Evolutionary conservation across 2,797 vertebrate genomes (phyloP).

Genomic region (Bucorvus abyssinicus): DNA sequence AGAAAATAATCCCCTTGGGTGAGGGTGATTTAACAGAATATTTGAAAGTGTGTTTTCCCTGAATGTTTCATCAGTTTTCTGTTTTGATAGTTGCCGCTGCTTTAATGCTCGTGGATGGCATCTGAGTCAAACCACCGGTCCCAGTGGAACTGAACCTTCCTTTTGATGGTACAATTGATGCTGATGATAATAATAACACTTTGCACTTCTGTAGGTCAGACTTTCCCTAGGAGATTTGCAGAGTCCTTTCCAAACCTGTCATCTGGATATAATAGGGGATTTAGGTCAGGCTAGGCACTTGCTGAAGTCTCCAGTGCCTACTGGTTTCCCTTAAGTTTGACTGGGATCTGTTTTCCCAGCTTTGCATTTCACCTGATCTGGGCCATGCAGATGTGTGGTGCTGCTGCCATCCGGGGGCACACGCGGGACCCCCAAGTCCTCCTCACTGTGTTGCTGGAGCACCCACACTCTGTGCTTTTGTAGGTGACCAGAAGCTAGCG

Average conservation of each 20-base stretch:
- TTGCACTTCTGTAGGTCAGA: background rate
- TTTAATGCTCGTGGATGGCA: background rate
- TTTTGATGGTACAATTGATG: background rate
- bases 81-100: background rate
- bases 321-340: background rate
- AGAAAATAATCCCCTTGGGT: background rate
- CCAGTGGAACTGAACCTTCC: background rate
- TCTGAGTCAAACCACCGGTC: background rate
- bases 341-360: background rate
- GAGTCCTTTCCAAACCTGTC: background rate
- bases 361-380: background rate
- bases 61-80: background rate
- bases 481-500: background rate
- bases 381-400: too few species aligned
- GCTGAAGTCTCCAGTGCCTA: background rate
- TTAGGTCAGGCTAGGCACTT: background rate
- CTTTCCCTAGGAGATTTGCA: background rate
- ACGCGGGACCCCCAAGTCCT: background rate
- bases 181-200: background rate
- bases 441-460: background rate
- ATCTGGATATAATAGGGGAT: background rate
- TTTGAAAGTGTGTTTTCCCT: background rate
- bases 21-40: background rate
- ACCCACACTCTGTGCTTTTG: too few species aligned
- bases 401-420: rapidly evolving